phyloP scores from a whole-genome alignment of 2,113 vertebrate species.

The Chaetura pelagica region DNA sequence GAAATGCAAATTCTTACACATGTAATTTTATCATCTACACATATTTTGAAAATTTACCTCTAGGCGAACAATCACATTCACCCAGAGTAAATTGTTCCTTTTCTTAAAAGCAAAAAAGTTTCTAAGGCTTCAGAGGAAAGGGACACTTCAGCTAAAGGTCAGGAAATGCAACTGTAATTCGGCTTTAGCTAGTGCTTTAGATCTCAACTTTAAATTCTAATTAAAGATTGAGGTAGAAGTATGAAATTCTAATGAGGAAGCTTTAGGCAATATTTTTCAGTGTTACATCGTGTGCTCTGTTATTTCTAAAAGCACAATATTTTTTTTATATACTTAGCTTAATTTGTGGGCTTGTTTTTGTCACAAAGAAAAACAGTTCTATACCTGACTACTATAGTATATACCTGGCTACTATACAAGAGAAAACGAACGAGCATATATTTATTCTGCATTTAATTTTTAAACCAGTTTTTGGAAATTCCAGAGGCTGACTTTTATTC shows the following conservation, averaged over 20 bases:
- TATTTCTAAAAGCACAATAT: not conserved
- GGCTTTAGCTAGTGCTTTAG: slow-evolving; percentile 26
- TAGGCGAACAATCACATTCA: not conserved
- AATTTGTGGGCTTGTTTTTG: not conserved
- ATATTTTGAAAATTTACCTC: slow-evolving; percentile 1
- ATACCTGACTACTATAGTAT: not conserved
- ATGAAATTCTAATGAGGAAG: slow-evolving; percentile 35
- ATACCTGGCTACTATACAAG: not conserved
- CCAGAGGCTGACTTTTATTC: not conserved
- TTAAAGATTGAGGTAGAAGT: slow-evolving; percentile 38
- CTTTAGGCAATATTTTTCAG: not conserved
- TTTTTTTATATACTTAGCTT: not conserved
- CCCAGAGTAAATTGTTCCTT: slow-evolving; percentile 16
- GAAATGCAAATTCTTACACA: not conserved
- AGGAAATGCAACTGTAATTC: slow-evolving; percentile 42
- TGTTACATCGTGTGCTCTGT: not conserved
- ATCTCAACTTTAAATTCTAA: slow-evolving; percentile 45
- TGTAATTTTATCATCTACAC: slow-evolving; percentile 19
- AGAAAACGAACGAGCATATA: not conserved
- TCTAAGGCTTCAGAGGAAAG: slow-evolving; percentile 23
- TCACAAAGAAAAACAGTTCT: not conserved
- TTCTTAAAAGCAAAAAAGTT: not conserved
- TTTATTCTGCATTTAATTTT: not conserved
- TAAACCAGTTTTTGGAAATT: not conserved
- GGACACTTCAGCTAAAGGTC: slow-evolving; percentile 30